Evolutionary conservation across 2,888 invertebrate genomes (phyloP).

Genomic region (Scotopteryx bipunctaria): DNA sequence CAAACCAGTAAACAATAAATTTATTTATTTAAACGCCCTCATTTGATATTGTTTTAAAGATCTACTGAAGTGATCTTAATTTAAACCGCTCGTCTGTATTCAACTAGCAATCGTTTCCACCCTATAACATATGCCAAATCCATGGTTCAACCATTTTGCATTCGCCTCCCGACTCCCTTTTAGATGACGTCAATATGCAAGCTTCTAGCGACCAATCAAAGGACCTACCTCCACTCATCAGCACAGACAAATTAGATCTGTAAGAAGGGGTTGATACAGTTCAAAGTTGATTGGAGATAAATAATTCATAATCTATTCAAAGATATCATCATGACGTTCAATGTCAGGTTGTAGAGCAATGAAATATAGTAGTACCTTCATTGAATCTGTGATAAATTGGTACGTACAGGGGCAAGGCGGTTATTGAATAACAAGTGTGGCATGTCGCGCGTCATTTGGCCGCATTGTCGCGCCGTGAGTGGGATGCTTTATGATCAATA

Average conservation of each 20-base stretch:
- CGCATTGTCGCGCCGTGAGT: constrained; percentile 30
- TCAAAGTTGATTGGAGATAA: constrained; percentile 15
- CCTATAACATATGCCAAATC: constrained; percentile 83
- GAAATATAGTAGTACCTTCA: constrained; percentile 82
- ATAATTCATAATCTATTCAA: constrained; percentile 50
- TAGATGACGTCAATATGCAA: constrained; percentile 81
- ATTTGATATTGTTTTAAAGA: no score
- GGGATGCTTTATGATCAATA: constrained; percentile 27
- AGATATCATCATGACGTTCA: constrained; percentile 52
- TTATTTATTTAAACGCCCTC: no score
- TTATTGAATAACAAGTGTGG: constrained; percentile 82
- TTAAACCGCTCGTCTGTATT: constrained; percentile 50
- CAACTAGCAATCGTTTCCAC: constrained; percentile 63
- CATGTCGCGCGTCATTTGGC: constrained; percentile 52
- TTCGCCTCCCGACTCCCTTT: constrained; percentile 78
- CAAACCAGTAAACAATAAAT: no score
- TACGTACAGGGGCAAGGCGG: constrained; percentile 65
- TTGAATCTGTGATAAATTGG: constrained; percentile 82
- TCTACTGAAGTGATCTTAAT: background rate
- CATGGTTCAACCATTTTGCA: constrained; percentile 81
- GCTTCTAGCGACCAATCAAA: constrained; percentile 43
- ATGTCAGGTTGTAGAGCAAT: constrained; percentile 71
- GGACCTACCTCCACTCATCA: constrained; percentile 34
- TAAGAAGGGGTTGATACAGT: background rate
- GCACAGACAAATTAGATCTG: constrained; percentile 23